Conservation (phyloP, 2,797 vertebrate species). For the Alcedo atthis region DNA sequence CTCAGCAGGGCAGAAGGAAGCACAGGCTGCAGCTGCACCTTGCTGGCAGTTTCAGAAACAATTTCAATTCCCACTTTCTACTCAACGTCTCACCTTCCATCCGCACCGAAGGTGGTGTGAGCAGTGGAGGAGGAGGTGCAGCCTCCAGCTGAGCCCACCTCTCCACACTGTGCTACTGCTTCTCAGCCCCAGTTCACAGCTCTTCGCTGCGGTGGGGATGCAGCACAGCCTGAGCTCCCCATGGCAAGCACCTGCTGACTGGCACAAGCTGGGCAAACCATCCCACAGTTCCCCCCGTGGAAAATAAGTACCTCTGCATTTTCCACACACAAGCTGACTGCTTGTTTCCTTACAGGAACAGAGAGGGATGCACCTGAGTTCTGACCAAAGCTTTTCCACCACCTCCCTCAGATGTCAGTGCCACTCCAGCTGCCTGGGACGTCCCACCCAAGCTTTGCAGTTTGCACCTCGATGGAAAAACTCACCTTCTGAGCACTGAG, state of each 20-base stretch:
- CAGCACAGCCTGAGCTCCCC: background rate
- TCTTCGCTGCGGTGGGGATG: background rate
- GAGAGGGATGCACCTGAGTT: constrained; percentile 63
- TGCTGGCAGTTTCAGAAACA: constrained; percentile 65
- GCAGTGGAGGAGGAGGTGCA: constrained; percentile 16
- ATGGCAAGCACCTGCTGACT: background rate
- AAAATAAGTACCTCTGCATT: constrained; percentile 1
- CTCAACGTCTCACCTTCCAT: constrained; percentile 73
- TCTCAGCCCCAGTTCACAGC: constrained; percentile 33
- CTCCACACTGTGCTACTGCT: background rate
- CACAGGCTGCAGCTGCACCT: constrained; percentile 69
- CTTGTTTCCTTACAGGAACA: background rate
- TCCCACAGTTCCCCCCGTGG: background rate
- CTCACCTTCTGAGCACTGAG: constrained; percentile 16
- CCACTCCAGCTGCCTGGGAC: constrained; percentile 33
- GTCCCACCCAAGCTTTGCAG: constrained; percentile 61
- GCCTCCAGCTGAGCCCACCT: background rate
- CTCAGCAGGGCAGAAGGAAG: constrained; percentile 63
- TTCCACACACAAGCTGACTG: background rate
- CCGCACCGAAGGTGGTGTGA: constrained; percentile 30
- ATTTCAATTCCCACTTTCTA: constrained; percentile 82
- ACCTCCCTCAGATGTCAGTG: background rate
- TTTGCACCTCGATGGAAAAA: constrained; percentile 60
- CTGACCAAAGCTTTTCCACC: background rate
- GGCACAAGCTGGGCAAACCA: background rate